Conservation (phyloP, 1,140 invertebrate genomes). For the Gyrodactylus bullatarudis region DNA sequence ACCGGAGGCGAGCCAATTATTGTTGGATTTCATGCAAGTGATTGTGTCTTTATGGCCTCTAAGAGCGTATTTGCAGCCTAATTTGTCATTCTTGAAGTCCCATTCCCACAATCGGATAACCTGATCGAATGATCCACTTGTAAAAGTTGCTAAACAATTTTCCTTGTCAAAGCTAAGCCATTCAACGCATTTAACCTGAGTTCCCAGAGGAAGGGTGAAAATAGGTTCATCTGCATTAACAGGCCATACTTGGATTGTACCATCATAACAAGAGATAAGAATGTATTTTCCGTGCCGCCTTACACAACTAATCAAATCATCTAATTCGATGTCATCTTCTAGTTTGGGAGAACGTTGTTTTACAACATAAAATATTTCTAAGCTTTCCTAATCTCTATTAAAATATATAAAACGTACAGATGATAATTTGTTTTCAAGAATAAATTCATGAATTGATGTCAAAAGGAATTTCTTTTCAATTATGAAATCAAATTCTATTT, state of each 20-base stretch:
- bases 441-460: not conserved
- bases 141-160: not conserved
- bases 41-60: not conserved
- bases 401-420: not conserved
- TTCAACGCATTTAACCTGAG: not conserved
- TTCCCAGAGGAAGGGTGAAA: not conserved
- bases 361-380: not conserved
- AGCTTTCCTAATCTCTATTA: not conserved
- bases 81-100: not conserved
- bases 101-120: not conserved
- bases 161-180: not conserved
- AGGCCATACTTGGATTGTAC: not conserved
- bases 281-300: not conserved
- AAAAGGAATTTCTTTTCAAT: not conserved
- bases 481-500: not conserved
- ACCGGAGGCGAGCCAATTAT: not conserved
- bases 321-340: not conserved
- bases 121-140: not conserved
- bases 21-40: not conserved
- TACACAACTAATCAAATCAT: not conserved
- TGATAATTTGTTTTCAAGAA: not conserved
- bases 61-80: not conserved
- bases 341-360: not conserved
- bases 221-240: not conserved
- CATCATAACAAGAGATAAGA: not conserved